Conservation (phyloP, 2,888 invertebrate genomes). For the Catocala fraxini region DNA sequence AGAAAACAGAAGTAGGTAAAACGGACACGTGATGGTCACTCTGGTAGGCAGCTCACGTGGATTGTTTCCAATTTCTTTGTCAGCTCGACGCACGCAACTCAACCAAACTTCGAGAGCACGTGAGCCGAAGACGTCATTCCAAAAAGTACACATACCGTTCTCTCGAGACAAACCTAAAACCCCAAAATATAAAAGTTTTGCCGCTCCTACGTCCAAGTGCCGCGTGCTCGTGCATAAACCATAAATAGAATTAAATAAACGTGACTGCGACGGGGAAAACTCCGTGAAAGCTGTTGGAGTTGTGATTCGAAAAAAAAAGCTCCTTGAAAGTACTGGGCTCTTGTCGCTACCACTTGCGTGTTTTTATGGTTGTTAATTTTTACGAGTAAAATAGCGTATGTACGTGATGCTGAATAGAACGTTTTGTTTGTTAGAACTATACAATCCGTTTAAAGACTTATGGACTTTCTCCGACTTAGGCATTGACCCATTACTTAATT, state of each 20-base stretch:
- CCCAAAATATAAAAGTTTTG: slow-evolving; percentile 43
- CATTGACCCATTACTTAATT: background rate
- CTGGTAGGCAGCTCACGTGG: slow-evolving; percentile 46
- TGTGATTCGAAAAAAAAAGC: slow-evolving; percentile 33
- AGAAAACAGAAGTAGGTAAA: background rate
- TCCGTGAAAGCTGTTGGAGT: slow-evolving; percentile 38
- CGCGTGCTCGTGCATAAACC: slow-evolving; percentile 48
- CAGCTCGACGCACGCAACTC: background rate
- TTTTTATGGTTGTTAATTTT: slow-evolving; percentile 11
- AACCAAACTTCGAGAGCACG: slow-evolving; percentile 42
- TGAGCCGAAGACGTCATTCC: slow-evolving; percentile 44
- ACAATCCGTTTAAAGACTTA: background rate
- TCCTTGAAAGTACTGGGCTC: slow-evolving; percentile 8
- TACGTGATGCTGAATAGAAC: background rate
- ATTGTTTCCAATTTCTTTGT: slow-evolving; percentile 24
- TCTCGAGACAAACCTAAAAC: slow-evolving; percentile 20
- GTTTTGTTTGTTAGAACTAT: slow-evolving; percentile 9
- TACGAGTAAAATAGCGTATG: slow-evolving; percentile 3
- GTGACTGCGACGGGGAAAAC: slow-evolving; percentile 41
- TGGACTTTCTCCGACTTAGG: background rate
- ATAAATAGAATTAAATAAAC: slow-evolving; percentile 57
- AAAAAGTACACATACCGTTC: slow-evolving; percentile 20
- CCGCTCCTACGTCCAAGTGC: slow-evolving; percentile 23
- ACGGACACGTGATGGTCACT: slow-evolving; percentile 27
- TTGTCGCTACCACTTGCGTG: slow-evolving; percentile 1